These are phyloP conservation scores for Erythrocebus patas DNA, from an alignment of 2,113 vertebrate species.

Conservation along the genomic window DNA sequence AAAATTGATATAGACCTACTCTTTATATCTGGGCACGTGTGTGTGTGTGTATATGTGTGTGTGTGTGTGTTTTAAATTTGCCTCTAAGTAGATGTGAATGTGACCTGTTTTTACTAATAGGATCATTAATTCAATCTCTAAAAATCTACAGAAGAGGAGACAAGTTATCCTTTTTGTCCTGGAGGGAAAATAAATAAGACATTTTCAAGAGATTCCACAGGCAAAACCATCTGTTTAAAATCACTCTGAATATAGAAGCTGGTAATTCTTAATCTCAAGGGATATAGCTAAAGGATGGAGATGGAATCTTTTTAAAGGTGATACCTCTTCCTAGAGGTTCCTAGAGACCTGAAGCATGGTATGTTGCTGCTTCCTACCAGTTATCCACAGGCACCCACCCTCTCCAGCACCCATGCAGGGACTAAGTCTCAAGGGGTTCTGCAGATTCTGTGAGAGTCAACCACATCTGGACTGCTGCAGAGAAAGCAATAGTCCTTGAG, in stretches of 20 bases:
- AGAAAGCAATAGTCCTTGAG: background rate
- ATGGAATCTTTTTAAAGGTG: background rate
- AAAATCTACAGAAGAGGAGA: background rate
- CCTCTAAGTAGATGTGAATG: conserved; percentile 8
- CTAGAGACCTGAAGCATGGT: background rate
- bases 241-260: background rate
- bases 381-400: background rate
- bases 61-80: background rate
- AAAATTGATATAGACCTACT: background rate
- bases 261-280: background rate
- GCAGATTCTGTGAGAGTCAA: background rate
- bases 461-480: no score
- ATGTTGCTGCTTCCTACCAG: rapidly evolving
- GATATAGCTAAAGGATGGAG: background rate
- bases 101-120: conserved; percentile 21
- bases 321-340: background rate
- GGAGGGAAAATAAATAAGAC: background rate
- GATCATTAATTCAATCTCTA: background rate
- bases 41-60: background rate
- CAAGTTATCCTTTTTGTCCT: background rate
- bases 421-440: background rate
- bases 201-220: background rate
- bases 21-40: background rate
- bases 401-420: rapidly evolving
- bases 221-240: conserved; percentile 38